phyloP scores from a whole-genome alignment of 2,113 vertebrate species.

The Gymnogyps californianus region DNA sequence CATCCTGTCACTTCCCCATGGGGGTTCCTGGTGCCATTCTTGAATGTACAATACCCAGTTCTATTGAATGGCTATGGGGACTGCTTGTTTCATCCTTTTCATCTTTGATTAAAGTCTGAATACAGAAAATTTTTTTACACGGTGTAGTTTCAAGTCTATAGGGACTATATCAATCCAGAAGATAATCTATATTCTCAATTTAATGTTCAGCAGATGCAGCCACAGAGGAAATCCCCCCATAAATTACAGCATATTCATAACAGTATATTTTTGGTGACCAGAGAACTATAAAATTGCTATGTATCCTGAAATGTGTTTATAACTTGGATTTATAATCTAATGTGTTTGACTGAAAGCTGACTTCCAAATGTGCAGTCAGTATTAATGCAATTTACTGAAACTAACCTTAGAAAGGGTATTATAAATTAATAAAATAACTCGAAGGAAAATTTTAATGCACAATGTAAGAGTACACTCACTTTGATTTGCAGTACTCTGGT shows the following conservation, averaged over 20 bases:
- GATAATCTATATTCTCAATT: neutral
- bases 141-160: neutral
- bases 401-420: neutral
- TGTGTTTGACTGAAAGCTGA: neutral
- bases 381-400: neutral
- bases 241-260: neutral
- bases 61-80: neutral
- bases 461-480: neutral
- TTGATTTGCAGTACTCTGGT: neutral
- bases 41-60: neutral
- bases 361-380: neutral
- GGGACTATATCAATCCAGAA: neutral
- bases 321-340: neutral
- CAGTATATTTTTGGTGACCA: neutral
- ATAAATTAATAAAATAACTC: neutral
- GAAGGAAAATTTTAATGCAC: neutral
- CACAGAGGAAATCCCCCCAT: neutral
- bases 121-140: neutral
- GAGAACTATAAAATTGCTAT: neutral
- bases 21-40: conserved; percentile 35
- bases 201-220: neutral
- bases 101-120: conserved; percentile 52
- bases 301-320: neutral
- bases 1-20: conserved; percentile 16
- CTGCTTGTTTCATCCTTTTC: conserved; percentile 21